Evolutionary conservation across 2,888 invertebrate species (phyloP).

Genomic region (Lydus trimaculatus): DNA sequence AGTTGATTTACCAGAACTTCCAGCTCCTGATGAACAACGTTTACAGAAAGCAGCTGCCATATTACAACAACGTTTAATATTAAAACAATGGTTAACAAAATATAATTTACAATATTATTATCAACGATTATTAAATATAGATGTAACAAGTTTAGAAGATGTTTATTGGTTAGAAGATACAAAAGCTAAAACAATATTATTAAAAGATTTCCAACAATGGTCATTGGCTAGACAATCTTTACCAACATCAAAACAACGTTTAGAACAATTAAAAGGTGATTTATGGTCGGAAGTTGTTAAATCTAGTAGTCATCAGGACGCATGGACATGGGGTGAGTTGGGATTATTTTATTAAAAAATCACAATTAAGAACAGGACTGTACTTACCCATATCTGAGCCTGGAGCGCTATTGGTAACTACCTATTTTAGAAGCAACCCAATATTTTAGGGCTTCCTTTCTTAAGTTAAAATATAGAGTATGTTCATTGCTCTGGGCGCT

Average conservation of each 20-base stretch:
- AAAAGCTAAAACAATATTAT: slow-evolving; percentile 75
- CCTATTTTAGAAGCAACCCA: no score
- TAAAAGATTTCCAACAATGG: slow-evolving; percentile 81
- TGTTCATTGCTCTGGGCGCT: no score
- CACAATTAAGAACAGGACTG: no score
- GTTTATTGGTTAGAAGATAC: slow-evolving; percentile 88
- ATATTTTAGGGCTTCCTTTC: no score
- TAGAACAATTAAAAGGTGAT: slow-evolving; percentile 80
- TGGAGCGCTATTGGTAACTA: no score
- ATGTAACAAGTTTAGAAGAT: slow-evolving; percentile 86
- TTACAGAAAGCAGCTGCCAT: slow-evolving; percentile 81
- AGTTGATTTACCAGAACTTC: slow-evolving; percentile 82
- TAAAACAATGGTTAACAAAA: slow-evolving; percentile 84
- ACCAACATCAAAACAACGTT: slow-evolving; percentile 81
- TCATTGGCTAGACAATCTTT: slow-evolving; percentile 80
- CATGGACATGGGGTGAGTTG: slow-evolving; percentile 83
- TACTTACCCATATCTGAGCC: no score
- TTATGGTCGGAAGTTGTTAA: slow-evolving; percentile 88
- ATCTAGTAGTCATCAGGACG: slow-evolving; percentile 85
- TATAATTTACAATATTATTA: slow-evolving; percentile 77
- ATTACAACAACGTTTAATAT: slow-evolving; percentile 82
- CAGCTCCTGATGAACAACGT: slow-evolving; percentile 83
- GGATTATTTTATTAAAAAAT: no score
- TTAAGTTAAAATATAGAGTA: no score
- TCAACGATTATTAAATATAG: slow-evolving; percentile 77